Evolutionary conservation across 2,113 vertebrate species (phyloP), one percentile per base, ranked within the genome.

Genomic region (Sturnira hondurensis): DNA sequence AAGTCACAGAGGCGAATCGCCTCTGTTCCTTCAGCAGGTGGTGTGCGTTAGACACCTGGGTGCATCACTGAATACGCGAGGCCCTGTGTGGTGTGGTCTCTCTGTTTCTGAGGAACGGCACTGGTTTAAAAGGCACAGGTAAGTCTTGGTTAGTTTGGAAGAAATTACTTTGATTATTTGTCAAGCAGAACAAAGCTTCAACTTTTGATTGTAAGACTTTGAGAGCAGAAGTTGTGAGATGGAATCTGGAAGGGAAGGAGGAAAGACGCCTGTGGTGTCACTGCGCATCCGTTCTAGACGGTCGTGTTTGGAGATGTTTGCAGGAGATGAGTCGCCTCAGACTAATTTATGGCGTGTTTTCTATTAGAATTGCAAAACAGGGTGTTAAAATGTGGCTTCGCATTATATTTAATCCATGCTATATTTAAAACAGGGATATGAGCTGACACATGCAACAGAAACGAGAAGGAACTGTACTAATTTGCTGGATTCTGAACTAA

Each of bases 291-390:
- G 3, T 78, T 89, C 83, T 68, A 41, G 68, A 95, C 3, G 3
- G 15, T 76, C 84, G 45, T 41, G 81, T 77, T 92, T 54, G 10
- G 47, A 92, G 58, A 77, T 56, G 36, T 68, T 86, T n/a, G 70
- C 50, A 47, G 73, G 93, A 52, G 56, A 80, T 6, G 4, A n/a
- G 56, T 93, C 87, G 54, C 90, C 76, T 54, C 83, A 36, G 76
- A 89, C 90, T 96, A 97, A 97, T 96, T 97, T 96, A 97, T 97
- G 96, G 77, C 0, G 54, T 92, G 97, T 92, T 92, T 97, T 87
- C 96, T 85, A 96, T 97, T 97, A 96, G 97, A 97, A 96, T 97
- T 97, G 96, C 94, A 96, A 96, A 97, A 90, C 47, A 85, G 89
- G 85, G 96, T 87, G 91, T 96, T 97, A 95, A 97, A 96, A 93